phyloP scores from a whole-genome alignment of 2,113 vertebrate species.

The Cyanoliseus patagonus region DNA sequence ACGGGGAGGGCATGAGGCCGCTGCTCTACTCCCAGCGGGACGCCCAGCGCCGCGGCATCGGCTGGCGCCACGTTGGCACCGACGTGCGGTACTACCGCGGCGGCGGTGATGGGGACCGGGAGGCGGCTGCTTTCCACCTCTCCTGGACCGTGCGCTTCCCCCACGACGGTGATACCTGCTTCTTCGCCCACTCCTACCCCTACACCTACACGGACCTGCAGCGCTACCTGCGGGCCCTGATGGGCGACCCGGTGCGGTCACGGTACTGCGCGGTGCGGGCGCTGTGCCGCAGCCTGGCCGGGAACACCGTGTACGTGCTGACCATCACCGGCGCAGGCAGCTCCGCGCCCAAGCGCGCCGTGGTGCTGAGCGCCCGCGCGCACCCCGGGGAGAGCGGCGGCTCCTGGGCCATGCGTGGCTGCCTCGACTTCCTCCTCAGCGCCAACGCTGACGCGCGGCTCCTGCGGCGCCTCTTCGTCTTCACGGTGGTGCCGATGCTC shows the following conservation, averaged over 20 bases:
- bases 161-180: slow-evolving; percentile 85
- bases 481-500: slow-evolving; percentile 94
- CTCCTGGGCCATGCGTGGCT: slow-evolving; percentile 93
- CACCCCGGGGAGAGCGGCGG: slow-evolving; percentile 88
- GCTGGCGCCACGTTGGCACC: slow-evolving; percentile 81
- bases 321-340: slow-evolving; percentile 77
- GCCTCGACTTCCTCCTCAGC: slow-evolving; percentile 88
- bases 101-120: neutral
- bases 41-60: slow-evolving; percentile 67
- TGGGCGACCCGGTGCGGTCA: slow-evolving; percentile 66
- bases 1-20: slow-evolving; percentile 81
- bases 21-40: slow-evolving; percentile 89
- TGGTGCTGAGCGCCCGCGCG: slow-evolving; percentile 86
- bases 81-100: slow-evolving; percentile 82
- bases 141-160: slow-evolving; percentile 88
- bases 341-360: slow-evolving; percentile 72
- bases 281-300: slow-evolving; percentile 87
- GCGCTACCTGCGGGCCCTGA: slow-evolving; percentile 75
- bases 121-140: slow-evolving; percentile 74
- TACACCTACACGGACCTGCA: slow-evolving; percentile 90
- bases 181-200: slow-evolving; percentile 89
- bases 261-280: slow-evolving; percentile 80
- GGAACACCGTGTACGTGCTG: slow-evolving; percentile 84
- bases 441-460: slow-evolving; percentile 80
- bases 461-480: slow-evolving; percentile 87